Base-by-base conservation (phyloP, 37 sponge, comb jelly and placozoan species). In the Petrosia ficiformis region DNA sequence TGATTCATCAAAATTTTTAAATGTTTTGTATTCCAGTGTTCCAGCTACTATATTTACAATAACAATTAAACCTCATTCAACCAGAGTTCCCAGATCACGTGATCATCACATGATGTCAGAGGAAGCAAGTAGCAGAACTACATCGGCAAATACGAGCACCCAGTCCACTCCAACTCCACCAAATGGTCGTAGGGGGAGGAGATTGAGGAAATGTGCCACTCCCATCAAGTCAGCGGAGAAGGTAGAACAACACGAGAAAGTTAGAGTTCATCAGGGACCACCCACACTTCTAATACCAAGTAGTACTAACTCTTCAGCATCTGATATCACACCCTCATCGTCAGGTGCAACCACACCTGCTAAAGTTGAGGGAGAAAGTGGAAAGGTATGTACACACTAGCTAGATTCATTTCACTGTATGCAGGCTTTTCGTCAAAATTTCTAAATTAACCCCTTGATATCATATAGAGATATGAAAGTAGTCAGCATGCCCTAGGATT, bases 171-270 rank as follows among this genome's bases (percentile, higher is more conserved):
- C 38, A 72, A 72, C 65, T 60, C 73, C 44, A 37, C 80, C 63
- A 58, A 32, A 5, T 32, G 57, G 36, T 11, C 54, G 65, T 29
- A 36, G 67, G 26, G 69, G 90, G 19, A 59, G 90, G 41, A 71
- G 84, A 30, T 37, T 68, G 3, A 79, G 90, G 38, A 89, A 89
- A 59, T 75, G 63, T 72, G 80, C 85, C 52, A 89, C 90, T 19
- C 90, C 90, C 77, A 89, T 89, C 54, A 89, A 89, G 42, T 83
- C 90, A 28, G 85, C 90, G 2, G 43, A 84, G 36, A 80, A 83
- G 60, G 85, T 74, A 25, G 85, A 84, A 24, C 71, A 77, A 44
- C 68, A 42, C 44, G 83, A 77, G 58, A 31, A 42, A 39, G 71
- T 77, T 70, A 70, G 43, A 14, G 39, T 59, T 28, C 70, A 39